Conservation (phyloP, 1,140 invertebrate species). For the Brachionus asplanchnoidis region DNA sequence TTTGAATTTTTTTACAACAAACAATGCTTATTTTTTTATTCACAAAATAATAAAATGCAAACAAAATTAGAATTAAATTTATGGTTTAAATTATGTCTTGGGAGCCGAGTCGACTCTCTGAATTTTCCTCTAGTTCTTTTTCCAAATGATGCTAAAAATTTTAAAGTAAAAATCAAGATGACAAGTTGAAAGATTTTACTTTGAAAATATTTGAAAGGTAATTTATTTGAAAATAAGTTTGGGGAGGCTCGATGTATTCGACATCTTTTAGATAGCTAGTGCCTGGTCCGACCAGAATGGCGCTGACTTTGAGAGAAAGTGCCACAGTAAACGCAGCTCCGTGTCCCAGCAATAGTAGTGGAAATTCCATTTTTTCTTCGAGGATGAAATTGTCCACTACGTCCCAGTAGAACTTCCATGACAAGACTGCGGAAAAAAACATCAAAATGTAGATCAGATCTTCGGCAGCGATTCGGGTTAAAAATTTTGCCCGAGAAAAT, state of each 20-base stretch:
- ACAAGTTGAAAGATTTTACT: background rate
- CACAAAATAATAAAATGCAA: background rate
- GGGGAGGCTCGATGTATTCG: background rate
- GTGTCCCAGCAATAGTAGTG: background rate
- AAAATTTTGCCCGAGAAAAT: background rate
- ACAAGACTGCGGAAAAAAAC: constrained; percentile 38
- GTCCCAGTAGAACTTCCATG: constrained; percentile 37
- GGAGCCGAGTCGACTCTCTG: constrained; percentile 2
- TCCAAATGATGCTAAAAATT: constrained; percentile 22
- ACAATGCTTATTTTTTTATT: background rate
- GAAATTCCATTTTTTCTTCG: background rate
- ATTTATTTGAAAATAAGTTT: constrained; percentile 38
- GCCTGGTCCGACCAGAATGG: constrained; percentile 33
- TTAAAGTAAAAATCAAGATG: background rate
- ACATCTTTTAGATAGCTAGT: constrained; percentile 31
- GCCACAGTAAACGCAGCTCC: background rate
- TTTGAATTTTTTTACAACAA: background rate
- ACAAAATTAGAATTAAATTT: background rate
- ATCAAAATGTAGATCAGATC: constrained; percentile 18
- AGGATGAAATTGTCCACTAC: background rate
- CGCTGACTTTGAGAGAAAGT: constrained; percentile 1
- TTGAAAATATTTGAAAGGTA: constrained; percentile 31
- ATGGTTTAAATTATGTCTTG: constrained; percentile 23
- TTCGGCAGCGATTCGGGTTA: background rate
- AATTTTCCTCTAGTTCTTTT: background rate